A percentile compares a stretch with the other conserved stretches of the same genome.
Conservation (phyloP, 1,140 invertebrate species). For the Portunus trituberculatus region DNA sequence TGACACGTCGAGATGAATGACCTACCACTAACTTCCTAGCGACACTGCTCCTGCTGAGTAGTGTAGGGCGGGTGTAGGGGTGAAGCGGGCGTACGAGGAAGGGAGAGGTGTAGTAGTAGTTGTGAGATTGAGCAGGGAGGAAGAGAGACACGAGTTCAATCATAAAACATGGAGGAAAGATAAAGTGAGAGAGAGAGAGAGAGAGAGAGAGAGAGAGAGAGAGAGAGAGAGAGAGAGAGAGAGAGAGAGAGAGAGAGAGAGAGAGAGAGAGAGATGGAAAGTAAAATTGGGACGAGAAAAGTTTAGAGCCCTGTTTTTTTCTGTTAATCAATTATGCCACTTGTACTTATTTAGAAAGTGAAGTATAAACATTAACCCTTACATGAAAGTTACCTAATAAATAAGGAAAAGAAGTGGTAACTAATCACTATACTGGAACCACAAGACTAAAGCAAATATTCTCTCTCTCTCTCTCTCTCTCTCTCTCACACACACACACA, state of each 20-base stretch:
- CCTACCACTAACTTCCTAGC: conserved; percentile 36
- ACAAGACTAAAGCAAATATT: not conserved
- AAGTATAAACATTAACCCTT: no score
- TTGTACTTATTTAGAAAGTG: no score
- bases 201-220: not conserved
- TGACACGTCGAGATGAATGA: conserved; percentile 62
- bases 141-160: not conserved
- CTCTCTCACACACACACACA: not conserved
- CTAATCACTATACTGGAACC: no score
- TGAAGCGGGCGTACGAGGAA: not conserved
- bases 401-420: no score
- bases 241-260: not conserved
- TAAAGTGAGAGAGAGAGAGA: not conserved
- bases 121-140: not conserved
- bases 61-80: not conserved
- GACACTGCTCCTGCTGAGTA: not conserved
- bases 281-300: not conserved
- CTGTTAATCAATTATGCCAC: no score
- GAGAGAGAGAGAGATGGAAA: not conserved
- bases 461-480: not conserved
- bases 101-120: not conserved
- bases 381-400: no score
- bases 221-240: no score
- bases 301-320: no score
- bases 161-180: not conserved